Percentiles rank a stretch among this genome's conserved stretches.
These are phyloP conservation scores for Grus americana DNA, from an alignment of 2,113 vertebrate genomes.

Conservation along the genomic window DNA sequence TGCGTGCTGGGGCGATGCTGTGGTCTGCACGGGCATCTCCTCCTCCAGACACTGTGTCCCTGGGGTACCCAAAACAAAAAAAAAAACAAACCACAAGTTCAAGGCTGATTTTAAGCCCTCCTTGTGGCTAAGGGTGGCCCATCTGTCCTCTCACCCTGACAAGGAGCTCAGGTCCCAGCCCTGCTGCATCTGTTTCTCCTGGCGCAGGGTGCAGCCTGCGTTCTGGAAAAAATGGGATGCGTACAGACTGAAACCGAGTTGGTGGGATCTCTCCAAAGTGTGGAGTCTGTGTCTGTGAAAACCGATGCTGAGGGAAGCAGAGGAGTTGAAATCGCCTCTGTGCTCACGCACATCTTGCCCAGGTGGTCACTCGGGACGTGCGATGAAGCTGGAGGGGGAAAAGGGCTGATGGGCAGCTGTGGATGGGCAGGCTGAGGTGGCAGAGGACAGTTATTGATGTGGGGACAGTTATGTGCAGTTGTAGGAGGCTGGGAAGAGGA, in stretches of 20 bases:
- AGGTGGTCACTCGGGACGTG: accelerated
- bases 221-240: not conserved
- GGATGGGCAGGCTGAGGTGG: not conserved
- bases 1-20: not conserved
- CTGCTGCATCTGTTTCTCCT: not conserved
- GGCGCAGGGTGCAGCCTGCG: accelerated
- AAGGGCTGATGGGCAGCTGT: not conserved
- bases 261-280: not conserved
- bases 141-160: not conserved
- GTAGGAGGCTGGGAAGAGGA: not conserved
- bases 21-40: not conserved
- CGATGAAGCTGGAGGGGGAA: not conserved
- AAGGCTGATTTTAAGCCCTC: not conserved
- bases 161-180: not conserved
- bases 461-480: not conserved
- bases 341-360: not conserved
- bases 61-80: not conserved
- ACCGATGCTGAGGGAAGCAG: not conserved
- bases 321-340: not conserved
- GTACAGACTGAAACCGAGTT: not conserved
- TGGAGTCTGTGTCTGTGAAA: not conserved
- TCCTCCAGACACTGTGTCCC: not conserved
- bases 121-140: not conserved
- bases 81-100: not conserved
- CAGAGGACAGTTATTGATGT: not conserved